Conservation (phyloP, 2,797 vertebrate species). For the Chrosomus eos region DNA sequence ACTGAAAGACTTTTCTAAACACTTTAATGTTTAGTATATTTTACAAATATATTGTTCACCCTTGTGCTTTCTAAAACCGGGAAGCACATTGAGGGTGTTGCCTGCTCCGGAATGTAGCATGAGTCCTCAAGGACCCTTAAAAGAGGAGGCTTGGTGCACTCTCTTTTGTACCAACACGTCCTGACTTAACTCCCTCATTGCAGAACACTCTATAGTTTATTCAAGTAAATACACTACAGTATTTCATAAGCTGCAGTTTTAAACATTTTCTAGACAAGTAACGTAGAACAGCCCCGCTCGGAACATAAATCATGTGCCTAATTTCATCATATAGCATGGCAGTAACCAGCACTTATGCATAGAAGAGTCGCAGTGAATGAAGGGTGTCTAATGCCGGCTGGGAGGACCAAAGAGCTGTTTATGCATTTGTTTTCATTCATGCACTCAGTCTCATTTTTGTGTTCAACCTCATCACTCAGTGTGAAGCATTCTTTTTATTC, state of each 20-base stretch:
- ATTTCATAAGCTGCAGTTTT: slow-evolving; percentile 36
- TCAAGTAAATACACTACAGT: slow-evolving; percentile 32
- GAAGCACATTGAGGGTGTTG: slow-evolving; percentile 41
- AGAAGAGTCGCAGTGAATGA: slow-evolving; percentile 21
- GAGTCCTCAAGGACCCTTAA: slow-evolving; percentile 76
- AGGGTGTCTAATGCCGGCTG: slow-evolving; percentile 5
- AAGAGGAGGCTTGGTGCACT: slow-evolving; percentile 53
- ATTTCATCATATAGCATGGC: slow-evolving; percentile 36
- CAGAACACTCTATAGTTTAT: slow-evolving; percentile 33
- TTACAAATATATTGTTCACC: neutral
- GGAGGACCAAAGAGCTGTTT: slow-evolving; percentile 17
- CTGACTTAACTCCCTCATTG: slow-evolving; percentile 52
- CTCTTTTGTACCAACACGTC: slow-evolving; percentile 53
- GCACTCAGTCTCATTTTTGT: neutral
- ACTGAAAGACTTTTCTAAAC: slow-evolving; percentile 23
- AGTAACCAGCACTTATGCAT: slow-evolving; percentile 31
- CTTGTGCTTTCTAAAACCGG: slow-evolving; percentile 12
- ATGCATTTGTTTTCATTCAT: slow-evolving; percentile 8
- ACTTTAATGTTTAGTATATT: slow-evolving; percentile 26
- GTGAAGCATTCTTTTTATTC: slow-evolving; percentile 31
- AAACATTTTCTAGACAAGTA: slow-evolving; percentile 39
- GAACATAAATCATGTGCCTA: slow-evolving; percentile 37
- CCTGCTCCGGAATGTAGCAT: slow-evolving; percentile 77
- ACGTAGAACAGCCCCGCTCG: slow-evolving; percentile 36
- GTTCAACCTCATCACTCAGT: slow-evolving; percentile 14